These are phyloP conservation scores for Cryptoprocta ferox DNA, from an alignment of 2,797 vertebrate genomes.

Conservation along the genomic window DNA sequence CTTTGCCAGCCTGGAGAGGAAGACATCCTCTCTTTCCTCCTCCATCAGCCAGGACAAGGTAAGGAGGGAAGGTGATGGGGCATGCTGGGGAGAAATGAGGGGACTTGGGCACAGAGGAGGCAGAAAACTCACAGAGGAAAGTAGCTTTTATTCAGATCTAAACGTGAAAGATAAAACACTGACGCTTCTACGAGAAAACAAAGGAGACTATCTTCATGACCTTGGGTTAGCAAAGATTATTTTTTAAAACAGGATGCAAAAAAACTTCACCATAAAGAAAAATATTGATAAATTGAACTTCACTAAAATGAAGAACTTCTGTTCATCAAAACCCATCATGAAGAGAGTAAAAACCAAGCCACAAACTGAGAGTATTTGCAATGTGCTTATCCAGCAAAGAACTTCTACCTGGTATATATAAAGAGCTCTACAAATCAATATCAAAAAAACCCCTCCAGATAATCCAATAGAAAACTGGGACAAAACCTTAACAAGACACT, in stretches of 20 bases:
- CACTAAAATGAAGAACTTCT: not conserved
- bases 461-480: not conserved
- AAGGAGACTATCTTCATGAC: not conserved
- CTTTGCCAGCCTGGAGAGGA: not conserved
- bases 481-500: not conserved
- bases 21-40: not conserved
- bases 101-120: not conserved
- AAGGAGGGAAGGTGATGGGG: not conserved
- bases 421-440: not conserved
- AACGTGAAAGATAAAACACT: not conserved
- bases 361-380: not conserved
- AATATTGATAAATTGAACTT: not conserved
- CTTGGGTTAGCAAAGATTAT: not conserved
- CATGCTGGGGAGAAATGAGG: not conserved
- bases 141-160: not conserved
- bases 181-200: constrained; percentile 19
- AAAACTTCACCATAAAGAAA: not conserved
- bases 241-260: not conserved
- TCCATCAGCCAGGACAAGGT: not conserved
- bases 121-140: not conserved
- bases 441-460: not conserved
- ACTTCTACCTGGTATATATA: not conserved
- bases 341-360: constrained; percentile 5
- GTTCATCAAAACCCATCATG: not conserved
- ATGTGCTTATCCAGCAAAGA: not conserved